Evolutionary conservation across 2,113 vertebrate genomes (phyloP).

Genomic region (Pterocles orientalis): DNA sequence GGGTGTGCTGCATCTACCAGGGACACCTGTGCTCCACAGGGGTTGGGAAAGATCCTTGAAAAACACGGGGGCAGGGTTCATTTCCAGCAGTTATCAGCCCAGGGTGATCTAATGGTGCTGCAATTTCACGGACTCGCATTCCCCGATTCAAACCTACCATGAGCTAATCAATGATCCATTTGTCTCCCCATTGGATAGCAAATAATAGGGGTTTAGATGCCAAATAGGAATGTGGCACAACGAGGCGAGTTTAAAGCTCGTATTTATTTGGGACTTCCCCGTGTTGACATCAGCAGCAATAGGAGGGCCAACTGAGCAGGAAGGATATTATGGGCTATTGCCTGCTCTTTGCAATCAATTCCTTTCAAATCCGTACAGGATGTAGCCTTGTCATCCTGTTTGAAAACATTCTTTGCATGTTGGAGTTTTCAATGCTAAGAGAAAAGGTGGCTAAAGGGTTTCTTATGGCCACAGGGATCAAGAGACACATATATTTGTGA

Average conservation of each 20-base stretch:
- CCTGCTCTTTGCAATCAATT: constrained; percentile 25
- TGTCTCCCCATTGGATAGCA: constrained; percentile 43
- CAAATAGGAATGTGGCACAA: constrained; percentile 12
- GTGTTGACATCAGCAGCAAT: neutral
- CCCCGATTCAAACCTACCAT: constrained; percentile 46
- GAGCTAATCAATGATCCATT: constrained; percentile 40
- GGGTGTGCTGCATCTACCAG: neutral
- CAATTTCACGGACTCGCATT: constrained; percentile 35
- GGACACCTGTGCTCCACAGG: neutral
- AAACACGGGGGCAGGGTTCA: neutral
- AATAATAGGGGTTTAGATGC: constrained; percentile 58
- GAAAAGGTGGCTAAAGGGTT: constrained; percentile 24
- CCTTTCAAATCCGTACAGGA: constrained; percentile 25
- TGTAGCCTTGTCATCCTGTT: constrained; percentile 54
- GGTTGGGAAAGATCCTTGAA: neutral
- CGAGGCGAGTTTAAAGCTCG: constrained; percentile 40
- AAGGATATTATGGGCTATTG: constrained; percentile 44
- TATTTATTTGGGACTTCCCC: constrained; percentile 61
- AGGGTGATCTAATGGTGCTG: constrained; percentile 50
- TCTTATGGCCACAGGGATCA: constrained; percentile 8
- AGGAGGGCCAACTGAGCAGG: constrained; percentile 33
- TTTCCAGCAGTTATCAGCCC: neutral
- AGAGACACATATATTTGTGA: constrained; percentile 4
- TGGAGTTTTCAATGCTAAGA: neutral
- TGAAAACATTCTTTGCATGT: neutral